These are phyloP conservation scores for Cheilosia soror DNA, from an alignment of 2,888 invertebrate genomes.

Conservation along the genomic window DNA sequence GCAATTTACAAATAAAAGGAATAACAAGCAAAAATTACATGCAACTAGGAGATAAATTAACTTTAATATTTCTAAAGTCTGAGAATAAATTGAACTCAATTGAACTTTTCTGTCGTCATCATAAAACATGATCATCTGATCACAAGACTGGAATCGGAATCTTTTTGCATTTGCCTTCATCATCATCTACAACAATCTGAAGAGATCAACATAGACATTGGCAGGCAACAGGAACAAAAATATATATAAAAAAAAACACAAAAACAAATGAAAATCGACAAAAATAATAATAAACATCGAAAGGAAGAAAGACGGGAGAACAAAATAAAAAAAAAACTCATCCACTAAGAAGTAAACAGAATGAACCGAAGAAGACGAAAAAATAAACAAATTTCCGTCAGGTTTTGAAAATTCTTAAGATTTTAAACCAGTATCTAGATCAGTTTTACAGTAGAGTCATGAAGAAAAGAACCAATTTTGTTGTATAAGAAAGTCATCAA, in stretches of 20 bases:
- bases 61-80: slow-evolving; percentile 32
- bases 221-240: neutral
- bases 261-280: neutral
- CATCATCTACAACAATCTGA: slow-evolving; percentile 9
- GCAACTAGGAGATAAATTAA: slow-evolving; percentile 48
- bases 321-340: neutral
- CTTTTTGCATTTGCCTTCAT: slow-evolving; percentile 8
- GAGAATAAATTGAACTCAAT: slow-evolving; percentile 51
- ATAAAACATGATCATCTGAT: slow-evolving; percentile 27
- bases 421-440: no score
- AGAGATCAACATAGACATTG: slow-evolving; percentile 20
- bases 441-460: no score
- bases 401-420: neutral
- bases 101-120: slow-evolving; percentile 40
- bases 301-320: neutral
- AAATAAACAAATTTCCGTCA: neutral
- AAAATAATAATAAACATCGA: slow-evolving; percentile 24
- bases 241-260: neutral
- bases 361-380: neutral
- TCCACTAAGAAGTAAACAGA: neutral
- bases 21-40: slow-evolving; percentile 3
- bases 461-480: no score
- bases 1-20: slow-evolving; percentile 26
- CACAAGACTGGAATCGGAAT: slow-evolving; percentile 3
- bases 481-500: no score